Base-by-base conservation (phyloP, 2,113 vertebrate genomes). In the Oxygymnocypris stewartii region DNA sequence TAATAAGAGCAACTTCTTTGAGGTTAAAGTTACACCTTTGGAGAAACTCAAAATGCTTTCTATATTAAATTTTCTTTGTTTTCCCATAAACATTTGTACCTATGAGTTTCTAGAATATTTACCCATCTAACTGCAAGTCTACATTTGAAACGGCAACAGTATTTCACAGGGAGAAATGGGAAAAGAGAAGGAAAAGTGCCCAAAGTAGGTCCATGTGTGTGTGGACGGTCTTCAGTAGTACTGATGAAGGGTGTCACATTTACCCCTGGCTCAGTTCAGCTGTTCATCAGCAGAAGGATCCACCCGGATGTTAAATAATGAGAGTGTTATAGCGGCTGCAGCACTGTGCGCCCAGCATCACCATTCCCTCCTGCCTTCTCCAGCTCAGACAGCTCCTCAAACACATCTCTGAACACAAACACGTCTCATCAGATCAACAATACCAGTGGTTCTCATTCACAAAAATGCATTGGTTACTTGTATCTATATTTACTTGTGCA, bases 301-400 rank as follows among this genome's bases (percentile, higher is more conserved):
- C 79, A 42, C 42, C 28, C 4, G 10, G 9, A 42, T 42, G 69
- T 74, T 49, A 2, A 18, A 59, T 28, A 14, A 6, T 37, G 6
- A 2, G 9, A 61, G 59, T 35, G 13, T n/a, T 91, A 95, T 78
- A 95, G 93, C 23, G 94, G 94, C 90, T 96, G 95, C 89, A 96
- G 93, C 67, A 96, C 93, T 5, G 92, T 95, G 59, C 95, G 91
- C 13, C 89, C 93, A 8, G 90, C 89, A 25, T 96, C 94, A 57
- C 84, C 49, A 81, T 63, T 87, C 20, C 84, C 86, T 81, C 93
- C 92, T 0, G 89, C 94, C 91, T 94, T 96, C 92, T 99, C 98
- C 79, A 96, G 95, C 93, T 99, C 98, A 20, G 96, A 94, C 87
- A 98, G 93, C 91, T 99, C 97, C 89, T 99, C 96, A 44, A 99